Evolutionary conservation across 2,888 invertebrate species (phyloP), one percentile per base, ranked within the genome.

Genomic region (Apotomis turbidana): DNA sequence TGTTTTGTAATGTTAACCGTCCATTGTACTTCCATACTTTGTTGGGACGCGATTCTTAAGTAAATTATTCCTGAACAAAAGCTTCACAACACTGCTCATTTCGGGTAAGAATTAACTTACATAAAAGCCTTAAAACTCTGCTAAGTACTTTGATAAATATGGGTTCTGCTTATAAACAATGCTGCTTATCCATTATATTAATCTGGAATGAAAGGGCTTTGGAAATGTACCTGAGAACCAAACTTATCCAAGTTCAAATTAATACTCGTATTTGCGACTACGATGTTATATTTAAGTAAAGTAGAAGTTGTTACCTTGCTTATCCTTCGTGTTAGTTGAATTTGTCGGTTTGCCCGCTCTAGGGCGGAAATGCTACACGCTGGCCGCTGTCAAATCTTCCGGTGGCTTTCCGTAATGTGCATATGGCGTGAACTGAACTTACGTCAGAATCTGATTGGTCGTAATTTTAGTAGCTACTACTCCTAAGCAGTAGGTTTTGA

Each of bases 11-110:
- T n/a, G n/a, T 61, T 61, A 27, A 49, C 55, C 52, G 46, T 36
- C 67, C 67, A 71, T 71, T 71, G 67, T 67, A 12, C 36, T 59
- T 15, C 36, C 68, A 58, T 62, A 71, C 71, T 71, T 67, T 69
- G 61, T 69, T 61, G 6, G 58, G 58, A 52, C 60, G 6, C 55
- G 57, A 62, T 71, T 71, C 67, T 71, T 68, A 62, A 58, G 67
- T 71, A 71, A 71, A 62, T 71, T 68, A 62, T 57, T 36, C 51
- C 55, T 12, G 44, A 71, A 71, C 68, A 71, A 71, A 60, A 58
- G 61, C 55, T 66, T 46, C 51, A 58, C 64, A 41, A 59, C 70
- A 61, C 49, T 71, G 67, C 61, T 62, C 61, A 58, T 71, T 62
- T 62, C 51, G 36, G 55, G 57, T 68, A 68, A 62, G 44, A 44